A percentile compares a stretch with the other conserved stretches of the same genome.
These are phyloP conservation scores for Hypotaenidia okinawae DNA, from an alignment of 2,797 vertebrate species.

Conservation along the genomic window DNA sequence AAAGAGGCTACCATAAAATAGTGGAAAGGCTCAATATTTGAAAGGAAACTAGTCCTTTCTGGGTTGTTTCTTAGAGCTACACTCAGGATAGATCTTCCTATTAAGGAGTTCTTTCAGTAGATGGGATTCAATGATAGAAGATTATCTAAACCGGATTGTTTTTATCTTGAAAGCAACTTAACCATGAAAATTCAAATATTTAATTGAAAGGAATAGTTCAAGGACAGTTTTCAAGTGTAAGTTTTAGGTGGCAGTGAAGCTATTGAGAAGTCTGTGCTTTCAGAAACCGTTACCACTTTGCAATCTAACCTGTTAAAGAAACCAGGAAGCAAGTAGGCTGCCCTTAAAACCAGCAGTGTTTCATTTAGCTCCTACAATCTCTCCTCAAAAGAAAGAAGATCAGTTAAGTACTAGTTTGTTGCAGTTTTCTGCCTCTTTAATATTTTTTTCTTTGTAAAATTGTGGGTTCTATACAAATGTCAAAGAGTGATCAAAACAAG, in stretches of 20 bases:
- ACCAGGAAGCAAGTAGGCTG: too few relatives aligned
- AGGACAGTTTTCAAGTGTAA: background rate
- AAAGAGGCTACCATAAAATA: background rate
- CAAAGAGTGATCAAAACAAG: too few relatives aligned
- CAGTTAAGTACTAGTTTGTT: too few relatives aligned
- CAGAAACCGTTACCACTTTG: too few relatives aligned
- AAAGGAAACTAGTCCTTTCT: background rate
- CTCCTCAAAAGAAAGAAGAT: too few relatives aligned
- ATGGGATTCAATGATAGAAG: background rate
- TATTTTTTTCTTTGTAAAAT: too few relatives aligned
- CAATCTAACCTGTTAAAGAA: too few relatives aligned
- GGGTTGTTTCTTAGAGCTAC: background rate
- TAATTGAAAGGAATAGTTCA: background rate
- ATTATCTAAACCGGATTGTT: background rate
- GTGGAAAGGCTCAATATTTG: background rate
- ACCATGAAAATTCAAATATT: background rate
- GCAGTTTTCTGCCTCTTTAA: too few relatives aligned
- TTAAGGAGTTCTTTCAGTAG: background rate
- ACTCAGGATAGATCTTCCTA: background rate
- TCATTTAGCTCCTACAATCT: too few relatives aligned
- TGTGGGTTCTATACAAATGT: too few relatives aligned
- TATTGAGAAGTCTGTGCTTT: background rate
- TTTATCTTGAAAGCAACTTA: background rate
- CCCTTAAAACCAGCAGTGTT: too few relatives aligned
- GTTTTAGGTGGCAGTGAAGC: background rate